Percentiles rank a stretch among this genome's conserved stretches.
These are phyloP conservation scores for Lota lota DNA, from an alignment of 2,113 vertebrate genomes.

Conservation along the genomic window DNA sequence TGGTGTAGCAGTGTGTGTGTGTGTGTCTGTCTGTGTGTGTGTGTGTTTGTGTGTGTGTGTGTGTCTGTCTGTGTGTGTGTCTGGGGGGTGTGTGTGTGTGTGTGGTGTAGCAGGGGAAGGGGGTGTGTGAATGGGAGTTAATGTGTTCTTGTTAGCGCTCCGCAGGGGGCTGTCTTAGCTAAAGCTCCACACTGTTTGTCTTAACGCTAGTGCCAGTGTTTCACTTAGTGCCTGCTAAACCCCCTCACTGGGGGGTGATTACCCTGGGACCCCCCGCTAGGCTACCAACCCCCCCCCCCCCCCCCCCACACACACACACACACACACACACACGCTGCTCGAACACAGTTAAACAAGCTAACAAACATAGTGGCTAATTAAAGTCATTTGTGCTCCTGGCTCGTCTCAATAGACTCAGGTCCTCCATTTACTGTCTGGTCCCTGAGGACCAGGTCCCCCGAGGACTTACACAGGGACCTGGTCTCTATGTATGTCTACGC, in stretches of 20 bases:
- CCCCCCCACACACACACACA: neutral
- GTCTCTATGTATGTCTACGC: no score
- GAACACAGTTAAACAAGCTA: neutral
- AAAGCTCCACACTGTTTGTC: slow-evolving; percentile 74
- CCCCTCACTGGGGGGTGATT: slow-evolving; percentile 80
- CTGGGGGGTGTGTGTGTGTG: slow-evolving; percentile 18
- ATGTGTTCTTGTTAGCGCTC: slow-evolving; percentile 75
- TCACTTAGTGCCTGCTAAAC: slow-evolving; percentile 72
- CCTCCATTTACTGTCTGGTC: no score
- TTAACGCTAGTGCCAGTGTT: slow-evolving; percentile 80
- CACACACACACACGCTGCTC: neutral
- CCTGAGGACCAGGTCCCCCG: no score
- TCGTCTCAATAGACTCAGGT: no score
- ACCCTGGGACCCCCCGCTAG: slow-evolving; percentile 56
- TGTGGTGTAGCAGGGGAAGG: no score
- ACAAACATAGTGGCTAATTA: neutral
- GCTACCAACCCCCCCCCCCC: slow-evolving; percentile 4
- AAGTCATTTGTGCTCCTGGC: no score
- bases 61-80: slow-evolving; percentile 22
- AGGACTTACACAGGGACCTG: no score
- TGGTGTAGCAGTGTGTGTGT: no score
- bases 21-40: neutral
- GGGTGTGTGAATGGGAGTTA: slow-evolving; percentile 54
- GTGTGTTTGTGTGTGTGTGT: slow-evolving; percentile 12
- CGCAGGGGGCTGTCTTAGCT: slow-evolving; percentile 77